Percentiles rank a stretch among this genome's conserved stretches.
Evolutionary conservation across 1,140 invertebrate species (phyloP).

Genomic region (Andrena cerasifolii): DNA sequence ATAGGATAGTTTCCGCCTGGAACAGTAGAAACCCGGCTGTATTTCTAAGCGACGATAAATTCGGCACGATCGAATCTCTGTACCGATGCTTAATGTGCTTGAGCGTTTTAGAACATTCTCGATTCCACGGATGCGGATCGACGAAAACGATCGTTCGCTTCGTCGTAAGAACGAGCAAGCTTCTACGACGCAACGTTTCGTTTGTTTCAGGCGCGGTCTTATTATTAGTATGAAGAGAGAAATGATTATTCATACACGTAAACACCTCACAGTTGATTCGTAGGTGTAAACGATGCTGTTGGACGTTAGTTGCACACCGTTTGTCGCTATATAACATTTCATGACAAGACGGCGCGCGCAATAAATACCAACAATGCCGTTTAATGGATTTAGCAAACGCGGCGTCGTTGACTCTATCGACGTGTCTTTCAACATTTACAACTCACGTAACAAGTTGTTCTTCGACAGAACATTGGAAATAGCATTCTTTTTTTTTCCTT

Average conservation of each 20-base stretch:
- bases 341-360: background rate
- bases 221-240: conserved; percentile 31
- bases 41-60: background rate
- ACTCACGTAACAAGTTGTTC: conserved; percentile 15
- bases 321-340: background rate
- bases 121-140: background rate
- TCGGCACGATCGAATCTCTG: background rate
- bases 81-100: conserved; percentile 5
- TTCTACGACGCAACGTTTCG: conserved; percentile 10
- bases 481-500: background rate
- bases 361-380: conserved; percentile 23
- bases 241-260: conserved; percentile 31
- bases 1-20: conserved; percentile 40
- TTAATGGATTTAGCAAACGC: conserved; percentile 34
- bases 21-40: conserved; percentile 20
- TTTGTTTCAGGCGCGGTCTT: conserved; percentile 38
- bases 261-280: conserved; percentile 38
- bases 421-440: background rate
- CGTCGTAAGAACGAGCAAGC: background rate
- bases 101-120: conserved; percentile 5
- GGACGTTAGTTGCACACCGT: background rate
- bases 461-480: conserved; percentile 8
- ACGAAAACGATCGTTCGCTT: conserved; percentile 3
- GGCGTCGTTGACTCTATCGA: conserved; percentile 15
- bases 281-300: conserved; percentile 29